phyloP scores from a whole-genome alignment of 1,140 invertebrate genomes.

The Rhagoletis pomonella region DNA sequence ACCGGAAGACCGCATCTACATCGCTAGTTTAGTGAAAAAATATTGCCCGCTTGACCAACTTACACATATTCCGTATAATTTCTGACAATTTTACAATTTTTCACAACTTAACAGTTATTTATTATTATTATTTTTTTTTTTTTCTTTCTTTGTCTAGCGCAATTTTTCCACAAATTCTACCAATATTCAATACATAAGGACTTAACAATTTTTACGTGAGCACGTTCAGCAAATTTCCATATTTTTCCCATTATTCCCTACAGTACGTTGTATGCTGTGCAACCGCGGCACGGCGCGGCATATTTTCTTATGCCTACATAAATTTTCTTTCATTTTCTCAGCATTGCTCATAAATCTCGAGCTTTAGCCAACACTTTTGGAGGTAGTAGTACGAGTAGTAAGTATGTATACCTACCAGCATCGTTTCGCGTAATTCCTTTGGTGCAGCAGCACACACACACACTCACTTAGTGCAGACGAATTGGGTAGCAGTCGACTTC shows the following conservation, averaged over 20 bases:
- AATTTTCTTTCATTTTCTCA: constrained; percentile 48
- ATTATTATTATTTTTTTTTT: too few species aligned
- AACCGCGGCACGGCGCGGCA: neutral
- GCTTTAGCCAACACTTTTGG: neutral
- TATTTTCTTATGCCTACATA: constrained; percentile 26
- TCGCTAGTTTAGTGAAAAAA: neutral
- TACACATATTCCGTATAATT: constrained; percentile 40
- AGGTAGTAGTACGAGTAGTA: too few species aligned
- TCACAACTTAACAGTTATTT: constrained; percentile 48
- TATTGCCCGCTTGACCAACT: constrained; percentile 38
- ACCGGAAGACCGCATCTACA: neutral
- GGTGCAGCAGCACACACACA: too few species aligned
- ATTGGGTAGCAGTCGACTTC: neutral
- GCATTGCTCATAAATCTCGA: constrained; percentile 15
- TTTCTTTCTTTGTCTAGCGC: too few species aligned
- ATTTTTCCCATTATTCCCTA: constrained; percentile 30
- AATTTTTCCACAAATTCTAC: constrained; percentile 14
- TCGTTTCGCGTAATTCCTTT: constrained; percentile 30
- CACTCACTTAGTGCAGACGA: too few species aligned
- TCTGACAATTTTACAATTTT: constrained; percentile 18
- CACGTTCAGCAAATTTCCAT: constrained; percentile 18
- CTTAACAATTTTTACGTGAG: neutral
- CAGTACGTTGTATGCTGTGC: too few species aligned
- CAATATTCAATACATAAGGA: constrained; percentile 30
- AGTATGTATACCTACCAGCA: neutral